phyloP scores from a whole-genome alignment of 2,797 vertebrate genomes.

The Amblyraja radiata region DNA sequence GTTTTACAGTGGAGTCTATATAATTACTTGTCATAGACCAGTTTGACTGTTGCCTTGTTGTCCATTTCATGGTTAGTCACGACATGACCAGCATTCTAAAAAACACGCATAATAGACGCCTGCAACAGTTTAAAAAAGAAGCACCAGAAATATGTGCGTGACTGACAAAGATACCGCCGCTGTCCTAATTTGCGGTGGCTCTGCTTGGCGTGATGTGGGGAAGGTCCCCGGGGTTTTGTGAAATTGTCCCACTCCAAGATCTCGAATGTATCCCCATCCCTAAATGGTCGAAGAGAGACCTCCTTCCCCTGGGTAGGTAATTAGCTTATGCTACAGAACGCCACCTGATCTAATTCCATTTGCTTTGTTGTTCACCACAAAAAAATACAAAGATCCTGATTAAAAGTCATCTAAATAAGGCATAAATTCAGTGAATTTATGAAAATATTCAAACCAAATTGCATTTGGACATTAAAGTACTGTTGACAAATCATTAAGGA shows the following conservation, averaged over 20 bases:
- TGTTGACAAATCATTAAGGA: slow-evolving; percentile 58
- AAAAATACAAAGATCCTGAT: slow-evolving; percentile 23
- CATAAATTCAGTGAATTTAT: slow-evolving; percentile 10
- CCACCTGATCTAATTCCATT: slow-evolving; percentile 66
- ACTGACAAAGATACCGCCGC: slow-evolving; percentile 60
- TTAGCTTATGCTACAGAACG: slow-evolving; percentile 71
- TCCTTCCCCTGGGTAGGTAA: slow-evolving; percentile 69
- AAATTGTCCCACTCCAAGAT: slow-evolving; percentile 68
- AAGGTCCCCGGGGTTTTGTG: slow-evolving; percentile 68
- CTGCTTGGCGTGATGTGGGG: slow-evolving; percentile 68
- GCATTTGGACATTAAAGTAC: slow-evolving; percentile 21
- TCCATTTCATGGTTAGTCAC: slow-evolving; percentile 78
- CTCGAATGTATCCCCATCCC: slow-evolving; percentile 75
- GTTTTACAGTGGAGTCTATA: slow-evolving; percentile 90
- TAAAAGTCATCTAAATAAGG: not conserved
- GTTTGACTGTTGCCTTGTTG: slow-evolving; percentile 90
- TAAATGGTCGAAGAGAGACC: slow-evolving; percentile 74
- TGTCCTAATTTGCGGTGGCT: slow-evolving; percentile 71
- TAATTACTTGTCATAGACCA: slow-evolving; percentile 98
- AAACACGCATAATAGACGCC: slow-evolving; percentile 71
- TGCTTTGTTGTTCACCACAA: slow-evolving; percentile 48
- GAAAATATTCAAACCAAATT: slow-evolving; percentile 27
- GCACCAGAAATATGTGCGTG: slow-evolving; percentile 70
- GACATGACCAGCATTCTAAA: slow-evolving; percentile 80
- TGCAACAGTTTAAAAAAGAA: slow-evolving; percentile 64